These are phyloP conservation scores for Mellivora capensis DNA, from an alignment of 2,113 vertebrate genomes.

Conservation along the genomic window DNA sequence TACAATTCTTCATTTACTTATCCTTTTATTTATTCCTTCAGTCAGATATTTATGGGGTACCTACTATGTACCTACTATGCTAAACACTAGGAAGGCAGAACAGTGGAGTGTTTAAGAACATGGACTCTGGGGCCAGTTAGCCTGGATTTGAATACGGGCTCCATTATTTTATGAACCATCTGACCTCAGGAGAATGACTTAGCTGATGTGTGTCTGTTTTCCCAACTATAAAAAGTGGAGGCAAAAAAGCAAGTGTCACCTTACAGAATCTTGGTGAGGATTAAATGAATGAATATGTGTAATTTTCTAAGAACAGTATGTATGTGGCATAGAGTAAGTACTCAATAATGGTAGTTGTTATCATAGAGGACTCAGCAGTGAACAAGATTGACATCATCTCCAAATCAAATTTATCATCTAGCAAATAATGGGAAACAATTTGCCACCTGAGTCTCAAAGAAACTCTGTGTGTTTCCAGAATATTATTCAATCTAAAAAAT, in stretches of 20 bases:
- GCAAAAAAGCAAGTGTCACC: neutral
- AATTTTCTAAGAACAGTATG: neutral
- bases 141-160: neutral
- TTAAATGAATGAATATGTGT: neutral
- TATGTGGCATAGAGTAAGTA: neutral
- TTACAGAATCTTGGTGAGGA: neutral
- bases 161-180: neutral
- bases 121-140: neutral
- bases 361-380: neutral
- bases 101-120: neutral
- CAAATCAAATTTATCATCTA: neutral
- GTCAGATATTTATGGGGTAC: neutral
- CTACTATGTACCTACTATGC: neutral
- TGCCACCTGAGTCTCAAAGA: neutral
- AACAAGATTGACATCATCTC: neutral
- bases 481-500: neutral
- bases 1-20: neutral
- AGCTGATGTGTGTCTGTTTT: neutral
- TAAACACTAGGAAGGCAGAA: neutral
- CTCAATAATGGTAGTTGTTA: neutral
- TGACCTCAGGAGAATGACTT: neutral
- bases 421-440: constrained; percentile 6
- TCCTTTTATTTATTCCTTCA: neutral
- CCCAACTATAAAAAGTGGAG: neutral
- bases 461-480: neutral